Evolutionary conservation across 53 echinoderm and acorn worm genomes (phyloP).

Genomic region (Zoroaster sp.): DNA sequence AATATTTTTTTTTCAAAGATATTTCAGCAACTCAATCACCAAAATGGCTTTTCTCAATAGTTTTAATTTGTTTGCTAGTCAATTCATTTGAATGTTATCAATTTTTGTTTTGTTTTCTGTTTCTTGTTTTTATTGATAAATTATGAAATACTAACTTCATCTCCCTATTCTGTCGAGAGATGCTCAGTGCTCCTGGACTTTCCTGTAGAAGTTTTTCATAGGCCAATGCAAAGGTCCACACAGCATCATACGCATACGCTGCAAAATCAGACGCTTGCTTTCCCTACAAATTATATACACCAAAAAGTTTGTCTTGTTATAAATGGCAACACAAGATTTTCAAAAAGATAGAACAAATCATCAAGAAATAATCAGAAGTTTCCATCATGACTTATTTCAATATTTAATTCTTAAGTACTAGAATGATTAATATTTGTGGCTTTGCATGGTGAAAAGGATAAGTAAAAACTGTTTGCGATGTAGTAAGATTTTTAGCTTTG

Average conservation of each 20-base stretch:
- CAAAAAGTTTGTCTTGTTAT: not conserved
- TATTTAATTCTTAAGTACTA: no score
- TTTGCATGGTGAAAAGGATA: no score
- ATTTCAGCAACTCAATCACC: not conserved
- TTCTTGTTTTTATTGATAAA: not conserved
- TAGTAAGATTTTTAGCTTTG: no score
- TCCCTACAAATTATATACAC: conserved; percentile 29
- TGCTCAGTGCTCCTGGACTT: conserved; percentile 43
- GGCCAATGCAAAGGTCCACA: conserved; percentile 85
- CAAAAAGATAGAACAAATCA: not conserved
- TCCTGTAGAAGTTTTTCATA: conserved; percentile 66
- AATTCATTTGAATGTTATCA: not conserved
- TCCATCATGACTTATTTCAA: no score
- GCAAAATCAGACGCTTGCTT: conserved; percentile 64
- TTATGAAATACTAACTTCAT: conserved; percentile 17
- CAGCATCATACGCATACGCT: conserved; percentile 93
- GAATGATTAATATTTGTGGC: no score
- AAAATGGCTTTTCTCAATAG: not conserved
- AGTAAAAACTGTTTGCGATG: no score
- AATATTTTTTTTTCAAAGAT: not conserved
- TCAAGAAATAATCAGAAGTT: no score
- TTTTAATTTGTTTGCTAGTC: not conserved
- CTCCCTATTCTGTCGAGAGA: not conserved
- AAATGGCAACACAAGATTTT: not conserved
- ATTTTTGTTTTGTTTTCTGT: not conserved